phyloP scores from a whole-genome alignment of 2,888 invertebrate species.

The Xestia c-nigrum region DNA sequence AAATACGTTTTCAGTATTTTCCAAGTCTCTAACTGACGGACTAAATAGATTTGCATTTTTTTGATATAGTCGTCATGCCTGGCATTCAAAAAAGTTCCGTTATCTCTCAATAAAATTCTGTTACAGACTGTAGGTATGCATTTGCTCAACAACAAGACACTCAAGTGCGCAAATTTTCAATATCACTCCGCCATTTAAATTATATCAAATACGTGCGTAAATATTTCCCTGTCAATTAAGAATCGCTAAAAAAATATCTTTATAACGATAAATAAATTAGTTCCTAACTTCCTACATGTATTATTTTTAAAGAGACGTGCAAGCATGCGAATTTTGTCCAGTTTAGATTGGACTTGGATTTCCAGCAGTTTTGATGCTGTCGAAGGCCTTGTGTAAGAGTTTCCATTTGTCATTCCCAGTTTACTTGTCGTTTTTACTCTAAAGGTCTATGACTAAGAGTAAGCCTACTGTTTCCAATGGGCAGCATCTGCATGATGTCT shows the following conservation, averaged over 20 bases:
- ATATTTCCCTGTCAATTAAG: conserved; percentile 67
- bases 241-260: conserved; percentile 61
- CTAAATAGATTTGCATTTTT: no score
- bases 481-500: neutral
- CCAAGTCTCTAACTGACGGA: no score
- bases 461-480: conserved; percentile 6
- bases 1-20: no score
- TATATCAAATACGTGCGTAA: conserved; percentile 47
- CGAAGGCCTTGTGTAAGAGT: conserved; percentile 3
- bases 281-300: conserved; percentile 68
- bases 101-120: neutral
- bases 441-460: conserved; percentile 32
- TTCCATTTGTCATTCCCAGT: conserved; percentile 22
- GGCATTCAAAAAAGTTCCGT: neutral
- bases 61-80: no score
- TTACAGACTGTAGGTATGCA: neutral
- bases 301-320: conserved; percentile 66
- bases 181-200: conserved; percentile 29
- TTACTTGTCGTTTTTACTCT: neutral
- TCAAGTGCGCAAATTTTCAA: conserved; percentile 7
- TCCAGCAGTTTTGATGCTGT: neutral
- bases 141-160: no score
- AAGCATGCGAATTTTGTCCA: conserved; percentile 59
- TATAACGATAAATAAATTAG: conserved; percentile 72
- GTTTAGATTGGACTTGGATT: conserved; percentile 44